Conservation (phyloP, 1,140 invertebrate species). For the Frieseomelitta varia region DNA sequence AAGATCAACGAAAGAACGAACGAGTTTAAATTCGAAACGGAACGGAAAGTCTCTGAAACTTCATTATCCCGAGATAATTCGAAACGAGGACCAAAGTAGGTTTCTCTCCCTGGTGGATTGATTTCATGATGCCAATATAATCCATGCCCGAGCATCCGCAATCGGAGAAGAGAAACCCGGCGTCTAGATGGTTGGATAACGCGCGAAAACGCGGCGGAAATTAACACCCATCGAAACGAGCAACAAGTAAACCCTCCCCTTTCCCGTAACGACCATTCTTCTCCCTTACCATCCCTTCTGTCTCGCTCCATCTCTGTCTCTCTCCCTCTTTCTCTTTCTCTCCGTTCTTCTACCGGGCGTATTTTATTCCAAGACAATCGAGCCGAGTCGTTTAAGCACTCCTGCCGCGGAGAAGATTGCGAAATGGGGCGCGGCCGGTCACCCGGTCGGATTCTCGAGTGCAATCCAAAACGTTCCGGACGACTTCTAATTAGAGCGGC, state of each 20-base stretch:
- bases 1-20: neutral
- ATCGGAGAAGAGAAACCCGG: neutral
- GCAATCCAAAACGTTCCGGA: conserved; percentile 47
- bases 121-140: neutral
- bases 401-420: conserved; percentile 33
- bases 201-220: conserved; percentile 15
- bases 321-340: neutral
- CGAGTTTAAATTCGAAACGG: neutral
- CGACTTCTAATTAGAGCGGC: conserved; percentile 60
- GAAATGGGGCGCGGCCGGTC: conserved; percentile 32
- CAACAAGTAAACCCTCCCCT: conserved; percentile 27
- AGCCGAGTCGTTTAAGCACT: conserved; percentile 26
- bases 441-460: conserved; percentile 38
- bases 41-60: neutral
- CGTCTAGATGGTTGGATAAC: neutral
- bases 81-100: neutral
- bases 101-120: neutral
- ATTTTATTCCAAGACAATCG: conserved; percentile 42
- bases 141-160: too few relatives aligned
- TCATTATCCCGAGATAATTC: neutral
- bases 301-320: neutral
- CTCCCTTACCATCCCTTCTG: neutral
- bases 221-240: conserved; percentile 36
- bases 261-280: neutral
- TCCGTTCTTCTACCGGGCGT: neutral